These are phyloP conservation scores for Physocephala rufipes DNA, from an alignment of 2,888 invertebrate genomes.

Conservation along the genomic window DNA sequence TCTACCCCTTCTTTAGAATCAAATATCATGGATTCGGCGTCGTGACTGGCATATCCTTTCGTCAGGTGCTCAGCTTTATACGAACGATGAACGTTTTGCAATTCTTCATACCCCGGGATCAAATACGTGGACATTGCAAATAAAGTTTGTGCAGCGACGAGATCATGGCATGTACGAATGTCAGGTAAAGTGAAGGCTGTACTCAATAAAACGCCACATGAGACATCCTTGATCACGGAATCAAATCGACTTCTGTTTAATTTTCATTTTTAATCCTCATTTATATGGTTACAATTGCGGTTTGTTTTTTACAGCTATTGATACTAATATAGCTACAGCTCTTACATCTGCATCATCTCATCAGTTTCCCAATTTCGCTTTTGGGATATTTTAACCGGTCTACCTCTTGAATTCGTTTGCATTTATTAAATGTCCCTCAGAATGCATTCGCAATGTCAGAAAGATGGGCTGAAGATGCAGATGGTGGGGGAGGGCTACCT, in stretches of 20 bases:
- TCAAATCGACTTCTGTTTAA: slow-evolving; percentile 33
- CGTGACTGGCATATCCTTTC: slow-evolving; percentile 94
- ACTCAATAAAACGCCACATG: too few relatives aligned
- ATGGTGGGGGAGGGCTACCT: too few relatives aligned
- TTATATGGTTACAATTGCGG: neutral
- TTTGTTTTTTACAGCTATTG: too few relatives aligned
- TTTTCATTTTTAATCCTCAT: slow-evolving; percentile 5
- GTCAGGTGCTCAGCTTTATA: slow-evolving; percentile 88
- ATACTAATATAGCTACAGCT: too few relatives aligned
- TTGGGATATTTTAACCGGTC: too few relatives aligned
- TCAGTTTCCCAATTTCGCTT: neutral
- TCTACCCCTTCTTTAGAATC: slow-evolving; percentile 65
- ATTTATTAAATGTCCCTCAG: too few relatives aligned
- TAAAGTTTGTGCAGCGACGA: slow-evolving; percentile 91
- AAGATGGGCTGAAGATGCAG: too few relatives aligned
- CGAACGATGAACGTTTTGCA: slow-evolving; percentile 86
- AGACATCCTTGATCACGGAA: too few relatives aligned
- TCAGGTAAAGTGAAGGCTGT: slow-evolving; percentile 76
- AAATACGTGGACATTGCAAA: slow-evolving; percentile 93
- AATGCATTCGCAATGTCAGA: too few relatives aligned
- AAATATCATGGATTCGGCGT: slow-evolving; percentile 92
- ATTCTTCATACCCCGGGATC: slow-evolving; percentile 87
- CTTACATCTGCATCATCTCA: neutral
- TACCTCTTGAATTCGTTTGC: too few relatives aligned
- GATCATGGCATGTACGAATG: slow-evolving; percentile 95